Conservation (phyloP, 2,113 vertebrate species). For the Cheirogaleus medius region DNA sequence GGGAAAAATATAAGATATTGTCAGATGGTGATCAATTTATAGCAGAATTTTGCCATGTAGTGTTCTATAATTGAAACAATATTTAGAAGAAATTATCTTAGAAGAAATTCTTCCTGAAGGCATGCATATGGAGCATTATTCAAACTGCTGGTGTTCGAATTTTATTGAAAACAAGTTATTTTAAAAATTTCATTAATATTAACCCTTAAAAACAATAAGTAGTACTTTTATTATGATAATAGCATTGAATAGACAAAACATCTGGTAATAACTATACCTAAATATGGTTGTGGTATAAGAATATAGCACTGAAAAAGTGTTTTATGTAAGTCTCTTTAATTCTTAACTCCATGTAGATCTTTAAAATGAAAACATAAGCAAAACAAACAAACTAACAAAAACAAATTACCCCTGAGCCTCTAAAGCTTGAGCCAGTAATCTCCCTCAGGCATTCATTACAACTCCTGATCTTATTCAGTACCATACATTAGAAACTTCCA, state of each 20-base stretch:
- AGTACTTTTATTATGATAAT: background rate
- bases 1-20: conserved; percentile 14
- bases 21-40: conserved; percentile 38
- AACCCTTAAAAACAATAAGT: background rate
- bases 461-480: conserved; percentile 54
- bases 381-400: conserved; percentile 62
- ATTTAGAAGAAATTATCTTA: conserved; percentile 30
- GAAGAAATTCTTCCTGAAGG: conserved; percentile 6
- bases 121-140: conserved; percentile 15
- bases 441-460: conserved; percentile 75
- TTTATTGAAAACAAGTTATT: conserved; percentile 1
- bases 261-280: background rate
- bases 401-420: background rate
- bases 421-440: conserved; percentile 53
- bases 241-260: background rate
- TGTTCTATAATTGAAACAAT: conserved; percentile 53
- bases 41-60: background rate
- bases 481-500: conserved; percentile 59
- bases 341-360: conserved; percentile 43
- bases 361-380: conserved; percentile 49
- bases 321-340: conserved; percentile 37
- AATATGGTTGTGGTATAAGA: background rate
- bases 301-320: background rate
- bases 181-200: conserved; percentile 12
- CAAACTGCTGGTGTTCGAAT: background rate